Conservation (phyloP, 1,140 invertebrate species). For the Drosophila littoralis region DNA sequence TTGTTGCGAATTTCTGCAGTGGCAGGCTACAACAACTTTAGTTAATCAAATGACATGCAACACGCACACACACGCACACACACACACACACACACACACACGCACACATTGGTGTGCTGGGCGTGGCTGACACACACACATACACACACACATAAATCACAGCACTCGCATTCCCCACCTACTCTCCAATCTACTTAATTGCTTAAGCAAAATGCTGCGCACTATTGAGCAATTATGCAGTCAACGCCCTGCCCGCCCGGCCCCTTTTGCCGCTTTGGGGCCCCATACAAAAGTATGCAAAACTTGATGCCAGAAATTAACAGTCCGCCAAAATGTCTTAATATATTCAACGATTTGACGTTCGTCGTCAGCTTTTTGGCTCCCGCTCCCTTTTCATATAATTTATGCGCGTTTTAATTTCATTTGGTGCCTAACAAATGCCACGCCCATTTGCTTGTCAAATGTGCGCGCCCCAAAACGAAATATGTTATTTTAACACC, state of each 20-base stretch:
- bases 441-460: constrained; percentile 53
- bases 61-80: constrained; percentile 30
- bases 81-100: constrained; percentile 8
- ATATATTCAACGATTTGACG: constrained; percentile 71
- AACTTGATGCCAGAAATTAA: constrained; percentile 49
- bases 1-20: constrained; percentile 66
- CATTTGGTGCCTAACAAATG: constrained; percentile 76
- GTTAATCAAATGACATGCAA: constrained; percentile 77
- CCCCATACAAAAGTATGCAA: constrained; percentile 28
- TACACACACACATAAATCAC: constrained; percentile 63
- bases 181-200: constrained; percentile 56
- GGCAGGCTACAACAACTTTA: constrained; percentile 50
- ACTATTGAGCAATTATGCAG: constrained; percentile 77
- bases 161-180: constrained; percentile 12
- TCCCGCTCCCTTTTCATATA: constrained; percentile 46
- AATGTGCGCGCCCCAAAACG: not conserved
- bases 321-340: constrained; percentile 68
- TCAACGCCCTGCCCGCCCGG: not conserved
- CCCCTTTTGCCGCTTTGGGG: not conserved
- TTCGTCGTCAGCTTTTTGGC: constrained; percentile 25
- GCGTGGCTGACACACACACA: constrained; percentile 28
- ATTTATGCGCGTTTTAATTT: constrained; percentile 82
- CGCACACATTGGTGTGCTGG: constrained; percentile 24
- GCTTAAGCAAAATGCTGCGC: constrained; percentile 71
- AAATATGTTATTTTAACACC: constrained; percentile 82